These are phyloP conservation scores for Oryzias curvinotus DNA, from an alignment of 2,113 vertebrate species.

Conservation along the genomic window DNA sequence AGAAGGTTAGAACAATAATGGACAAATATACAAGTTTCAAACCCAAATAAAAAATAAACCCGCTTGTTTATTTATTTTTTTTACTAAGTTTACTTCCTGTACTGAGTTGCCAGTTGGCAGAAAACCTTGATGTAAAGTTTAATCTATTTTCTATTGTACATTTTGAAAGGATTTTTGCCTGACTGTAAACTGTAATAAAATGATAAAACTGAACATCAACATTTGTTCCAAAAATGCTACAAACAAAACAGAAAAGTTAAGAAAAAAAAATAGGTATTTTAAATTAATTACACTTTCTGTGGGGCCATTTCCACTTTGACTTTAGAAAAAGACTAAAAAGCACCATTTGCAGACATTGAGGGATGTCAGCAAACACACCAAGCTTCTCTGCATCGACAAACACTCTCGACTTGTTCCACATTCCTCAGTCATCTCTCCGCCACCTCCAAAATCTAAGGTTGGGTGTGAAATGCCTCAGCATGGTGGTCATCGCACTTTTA, in stretches of 20 bases:
- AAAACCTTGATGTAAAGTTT: too few species aligned
- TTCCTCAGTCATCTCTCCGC: slow-evolving; percentile 52
- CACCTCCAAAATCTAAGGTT: slow-evolving; percentile 57
- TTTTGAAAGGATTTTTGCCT: background rate
- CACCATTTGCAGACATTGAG: slow-evolving; percentile 32
- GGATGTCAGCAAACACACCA: slow-evolving; percentile 56
- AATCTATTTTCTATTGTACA: background rate
- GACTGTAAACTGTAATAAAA: too few species aligned
- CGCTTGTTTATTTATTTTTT: background rate
- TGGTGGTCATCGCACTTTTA: slow-evolving; percentile 68
- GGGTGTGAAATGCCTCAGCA: slow-evolving; percentile 67
- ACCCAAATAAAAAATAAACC: too few species aligned
- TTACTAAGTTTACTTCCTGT: too few species aligned
- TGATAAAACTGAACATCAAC: background rate
- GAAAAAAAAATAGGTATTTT: background rate
- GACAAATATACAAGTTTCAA: too few species aligned
- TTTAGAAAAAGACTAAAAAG: slow-evolving; percentile 24
- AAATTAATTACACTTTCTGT: slow-evolving; percentile 1
- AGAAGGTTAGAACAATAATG: background rate
- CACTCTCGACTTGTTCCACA: slow-evolving; percentile 58
- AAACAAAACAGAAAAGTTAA: background rate
- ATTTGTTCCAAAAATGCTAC: background rate
- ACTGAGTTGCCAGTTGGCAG: too few species aligned
- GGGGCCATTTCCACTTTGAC: slow-evolving; percentile 24
- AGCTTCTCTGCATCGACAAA: slow-evolving; percentile 26